Evolutionary conservation across 2,888 invertebrate species (phyloP).

Genomic region (Amphipoea lucens): DNA sequence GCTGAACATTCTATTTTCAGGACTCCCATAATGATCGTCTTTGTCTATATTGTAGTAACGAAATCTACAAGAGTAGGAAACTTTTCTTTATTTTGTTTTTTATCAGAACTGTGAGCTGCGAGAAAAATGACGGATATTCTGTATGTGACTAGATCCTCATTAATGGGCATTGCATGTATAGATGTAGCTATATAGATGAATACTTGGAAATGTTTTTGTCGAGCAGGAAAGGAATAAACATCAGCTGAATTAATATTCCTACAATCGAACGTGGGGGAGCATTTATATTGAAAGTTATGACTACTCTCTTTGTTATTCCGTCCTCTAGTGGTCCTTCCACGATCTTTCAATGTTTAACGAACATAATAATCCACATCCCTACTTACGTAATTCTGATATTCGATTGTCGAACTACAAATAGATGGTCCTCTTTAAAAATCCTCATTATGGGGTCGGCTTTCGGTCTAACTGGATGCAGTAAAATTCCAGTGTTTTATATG

Average conservation of each 20-base stretch:
- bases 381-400: not conserved
- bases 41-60: not conserved
- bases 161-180: not conserved
- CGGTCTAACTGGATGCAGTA: not conserved
- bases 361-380: not conserved
- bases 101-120: not conserved
- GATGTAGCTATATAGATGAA: not conserved
- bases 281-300: slow-evolving; percentile 20
- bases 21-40: not conserved
- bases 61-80: not conserved
- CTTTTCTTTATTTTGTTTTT: not conserved
- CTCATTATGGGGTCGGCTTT: not conserved
- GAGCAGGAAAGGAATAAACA: slow-evolving; percentile 3
- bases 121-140: not conserved
- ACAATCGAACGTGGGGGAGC: not conserved
- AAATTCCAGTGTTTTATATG: not conserved
- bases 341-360: not conserved
- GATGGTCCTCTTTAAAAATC: not conserved
- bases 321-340: not conserved
- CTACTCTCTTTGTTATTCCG: not conserved
- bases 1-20: not conserved
- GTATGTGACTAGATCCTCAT: not conserved
- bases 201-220: not conserved
- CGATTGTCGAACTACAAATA: not conserved
- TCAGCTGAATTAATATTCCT: slow-evolving; percentile 25